Conservation (phyloP, 2,888 invertebrate species). For the Sussaba pulchella region DNA sequence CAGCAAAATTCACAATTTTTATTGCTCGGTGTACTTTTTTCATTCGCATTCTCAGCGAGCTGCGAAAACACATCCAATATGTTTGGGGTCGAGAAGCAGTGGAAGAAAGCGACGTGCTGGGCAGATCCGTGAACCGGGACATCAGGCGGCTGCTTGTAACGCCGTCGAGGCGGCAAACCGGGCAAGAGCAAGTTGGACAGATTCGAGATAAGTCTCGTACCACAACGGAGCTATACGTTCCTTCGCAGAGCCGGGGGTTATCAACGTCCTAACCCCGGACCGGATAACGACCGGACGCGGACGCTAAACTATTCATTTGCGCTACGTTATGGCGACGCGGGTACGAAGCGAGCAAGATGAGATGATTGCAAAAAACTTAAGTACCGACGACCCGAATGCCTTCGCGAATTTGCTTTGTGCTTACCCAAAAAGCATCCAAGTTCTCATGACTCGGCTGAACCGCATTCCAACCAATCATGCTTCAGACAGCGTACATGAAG, state of each 20-base stretch:
- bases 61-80: slow-evolving; percentile 69
- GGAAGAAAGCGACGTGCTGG: slow-evolving; percentile 45
- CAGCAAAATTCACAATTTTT: background rate
- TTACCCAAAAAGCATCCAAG: slow-evolving; percentile 38
- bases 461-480: slow-evolving; percentile 10
- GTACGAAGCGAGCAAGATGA: slow-evolving; percentile 24
- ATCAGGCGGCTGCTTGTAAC: slow-evolving; percentile 56
- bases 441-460: background rate
- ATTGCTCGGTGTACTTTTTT: background rate
- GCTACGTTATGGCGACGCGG: slow-evolving; percentile 63
- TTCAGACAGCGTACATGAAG: background rate
- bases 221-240: slow-evolving; percentile 62
- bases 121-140: slow-evolving; percentile 74
- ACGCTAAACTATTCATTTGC: slow-evolving; percentile 82
- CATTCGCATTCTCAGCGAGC: slow-evolving; percentile 11
- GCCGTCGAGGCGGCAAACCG: slow-evolving; percentile 48
- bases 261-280: slow-evolving; percentile 76
- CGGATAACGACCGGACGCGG: slow-evolving; percentile 77
- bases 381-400: slow-evolving; percentile 8
- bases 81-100: slow-evolving; percentile 62
- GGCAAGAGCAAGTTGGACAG: slow-evolving; percentile 73
- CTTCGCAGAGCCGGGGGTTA: slow-evolving; percentile 73
- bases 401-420: slow-evolving; percentile 37
- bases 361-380: slow-evolving; percentile 43
- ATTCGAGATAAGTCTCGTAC: slow-evolving; percentile 78